Percentiles rank a stretch among this genome's conserved stretches.
phyloP scores from a whole-genome alignment of 2,113 vertebrate species.

The Grammomys surdaster region DNA sequence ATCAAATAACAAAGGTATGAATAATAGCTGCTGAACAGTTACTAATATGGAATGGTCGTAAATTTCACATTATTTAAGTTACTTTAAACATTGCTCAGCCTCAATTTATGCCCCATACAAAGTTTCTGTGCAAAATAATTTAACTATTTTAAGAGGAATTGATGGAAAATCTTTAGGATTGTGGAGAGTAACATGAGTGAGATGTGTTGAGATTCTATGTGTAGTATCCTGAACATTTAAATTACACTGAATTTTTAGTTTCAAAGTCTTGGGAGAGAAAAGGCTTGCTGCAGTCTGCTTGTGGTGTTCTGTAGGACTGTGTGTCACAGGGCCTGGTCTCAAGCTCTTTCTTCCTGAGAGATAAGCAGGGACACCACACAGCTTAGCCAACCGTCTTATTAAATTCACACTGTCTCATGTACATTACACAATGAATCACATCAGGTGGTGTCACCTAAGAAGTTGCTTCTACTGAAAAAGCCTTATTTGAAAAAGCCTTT shows the following conservation, averaged over 20 bases:
- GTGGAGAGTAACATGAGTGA: slow-evolving; percentile 16
- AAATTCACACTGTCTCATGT: not conserved
- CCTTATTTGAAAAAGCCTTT: not conserved
- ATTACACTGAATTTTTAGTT: slow-evolving; percentile 19
- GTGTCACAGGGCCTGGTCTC: not conserved
- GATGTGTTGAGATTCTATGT: slow-evolving; percentile 38
- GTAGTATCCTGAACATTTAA: slow-evolving; percentile 4
- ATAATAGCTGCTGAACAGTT: slow-evolving; percentile 28
- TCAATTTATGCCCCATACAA: not conserved
- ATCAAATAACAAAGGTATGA: slow-evolving; percentile 31
- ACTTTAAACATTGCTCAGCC: not conserved
- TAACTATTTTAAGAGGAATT: not conserved
- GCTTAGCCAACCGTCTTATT: not conserved
- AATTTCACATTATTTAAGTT: slow-evolving; percentile 34
- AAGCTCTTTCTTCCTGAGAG: slow-evolving; percentile 45
- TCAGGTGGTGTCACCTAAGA: not conserved
- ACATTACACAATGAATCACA: not conserved
- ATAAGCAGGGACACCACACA: not conserved
- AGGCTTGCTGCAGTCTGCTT: not conserved
- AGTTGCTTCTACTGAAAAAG: slow-evolving; percentile 31
- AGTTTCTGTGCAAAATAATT: not conserved
- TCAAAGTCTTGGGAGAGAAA: slow-evolving; percentile 18
- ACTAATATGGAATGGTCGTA: not conserved
- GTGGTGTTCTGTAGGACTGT: not conserved
- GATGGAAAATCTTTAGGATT: not conserved